Evolutionary conservation across 1,140 invertebrate species (phyloP).

Genomic region (Tachypleus tridentatus): DNA sequence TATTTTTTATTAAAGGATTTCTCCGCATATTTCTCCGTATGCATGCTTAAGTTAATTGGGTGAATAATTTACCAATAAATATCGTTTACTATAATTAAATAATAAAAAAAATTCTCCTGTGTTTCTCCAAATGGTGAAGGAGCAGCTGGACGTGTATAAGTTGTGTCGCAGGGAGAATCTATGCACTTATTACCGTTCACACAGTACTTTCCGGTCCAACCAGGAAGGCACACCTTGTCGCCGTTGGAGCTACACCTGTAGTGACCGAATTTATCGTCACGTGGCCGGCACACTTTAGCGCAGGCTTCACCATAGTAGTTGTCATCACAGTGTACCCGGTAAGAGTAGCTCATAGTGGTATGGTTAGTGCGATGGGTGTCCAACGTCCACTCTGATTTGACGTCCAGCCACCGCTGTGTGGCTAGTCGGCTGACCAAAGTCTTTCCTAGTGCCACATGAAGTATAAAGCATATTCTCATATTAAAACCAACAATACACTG

Average conservation of each 20-base stretch:
- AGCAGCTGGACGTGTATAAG: too few species aligned
- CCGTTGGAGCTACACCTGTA: slow-evolving; percentile 79
- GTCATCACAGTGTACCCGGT: slow-evolving; percentile 72
- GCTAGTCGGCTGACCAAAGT: slow-evolving; percentile 43
- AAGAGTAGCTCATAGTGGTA: slow-evolving; percentile 66
- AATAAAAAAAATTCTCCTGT: too few species aligned
- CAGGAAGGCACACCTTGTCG: slow-evolving; percentile 73
- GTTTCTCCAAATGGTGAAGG: too few species aligned
- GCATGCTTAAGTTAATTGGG: too few species aligned
- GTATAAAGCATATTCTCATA: too few species aligned
- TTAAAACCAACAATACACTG: too few species aligned
- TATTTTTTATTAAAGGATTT: too few species aligned
- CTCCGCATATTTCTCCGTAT: too few species aligned
- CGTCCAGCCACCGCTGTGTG: slow-evolving; percentile 65
- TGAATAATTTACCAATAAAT: too few species aligned
- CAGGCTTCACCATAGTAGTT: slow-evolving; percentile 90
- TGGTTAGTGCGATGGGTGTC: slow-evolving; percentile 42
- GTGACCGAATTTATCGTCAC: slow-evolving; percentile 82
- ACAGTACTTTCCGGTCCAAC: slow-evolving; percentile 85
- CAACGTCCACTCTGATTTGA: slow-evolving; percentile 64
- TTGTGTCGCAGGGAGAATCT: too few species aligned
- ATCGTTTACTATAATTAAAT: too few species aligned
- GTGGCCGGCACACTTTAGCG: slow-evolving; percentile 69
- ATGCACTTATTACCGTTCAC: slow-evolving; percentile 66
- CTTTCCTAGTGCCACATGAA: neutral